phyloP scores from a whole-genome alignment of 2,113 vertebrate species.

The Crotalus horridus region DNA sequence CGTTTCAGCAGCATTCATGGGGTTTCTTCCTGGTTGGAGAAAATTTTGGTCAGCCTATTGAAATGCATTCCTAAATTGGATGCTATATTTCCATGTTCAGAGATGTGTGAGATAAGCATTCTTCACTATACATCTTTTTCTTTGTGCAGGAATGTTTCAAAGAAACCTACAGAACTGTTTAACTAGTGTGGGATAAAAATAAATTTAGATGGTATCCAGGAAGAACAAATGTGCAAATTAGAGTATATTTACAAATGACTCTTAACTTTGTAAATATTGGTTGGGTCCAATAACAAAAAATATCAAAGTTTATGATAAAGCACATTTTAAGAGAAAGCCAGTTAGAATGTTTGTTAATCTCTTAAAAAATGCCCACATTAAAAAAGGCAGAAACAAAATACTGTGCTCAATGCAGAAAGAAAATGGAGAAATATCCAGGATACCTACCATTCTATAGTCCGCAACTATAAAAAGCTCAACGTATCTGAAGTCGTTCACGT shows the following conservation, averaged over 20 bases:
- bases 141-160: background rate
- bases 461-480: constrained; percentile 69
- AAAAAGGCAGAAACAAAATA: background rate
- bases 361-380: background rate
- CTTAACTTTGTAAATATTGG: background rate
- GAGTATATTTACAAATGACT: background rate
- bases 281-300: background rate
- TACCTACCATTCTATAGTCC: constrained; percentile 71
- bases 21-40: too few relatives aligned
- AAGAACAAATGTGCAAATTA: background rate
- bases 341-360: background rate
- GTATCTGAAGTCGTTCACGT: constrained; percentile 53
- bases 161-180: background rate
- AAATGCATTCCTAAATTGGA: too few relatives aligned
- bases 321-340: background rate
- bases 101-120: background rate
- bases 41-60: too few relatives aligned
- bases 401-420: background rate
- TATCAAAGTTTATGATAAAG: background rate
- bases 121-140: background rate
- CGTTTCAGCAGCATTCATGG: too few relatives aligned
- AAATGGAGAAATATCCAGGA: background rate
- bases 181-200: background rate
- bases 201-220: background rate
- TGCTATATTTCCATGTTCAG: too few relatives aligned